Percentiles rank a stretch among this genome's conserved stretches.
These are phyloP conservation scores for Tragelaphus buxtoni DNA, from an alignment of 2,113 vertebrate genomes.

Conservation along the genomic window DNA sequence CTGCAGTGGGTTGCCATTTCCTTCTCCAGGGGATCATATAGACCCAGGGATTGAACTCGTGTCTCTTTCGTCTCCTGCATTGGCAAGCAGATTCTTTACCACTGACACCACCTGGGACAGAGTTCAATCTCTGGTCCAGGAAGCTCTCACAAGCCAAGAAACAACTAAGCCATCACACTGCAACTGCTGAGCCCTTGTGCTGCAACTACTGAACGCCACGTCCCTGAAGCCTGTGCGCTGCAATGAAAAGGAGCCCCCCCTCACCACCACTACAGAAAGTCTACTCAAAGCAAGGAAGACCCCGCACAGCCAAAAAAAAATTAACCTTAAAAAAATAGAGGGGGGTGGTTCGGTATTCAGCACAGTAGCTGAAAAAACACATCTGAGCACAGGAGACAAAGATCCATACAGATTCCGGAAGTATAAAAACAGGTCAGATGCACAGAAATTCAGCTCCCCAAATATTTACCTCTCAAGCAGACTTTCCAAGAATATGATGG, in stretches of 20 bases:
- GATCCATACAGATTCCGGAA: neutral
- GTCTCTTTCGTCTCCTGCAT: neutral
- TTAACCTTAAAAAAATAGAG: neutral
- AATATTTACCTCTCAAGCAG: neutral
- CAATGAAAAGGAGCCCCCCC: neutral
- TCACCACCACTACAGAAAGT: neutral
- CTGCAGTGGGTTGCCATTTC: neutral
- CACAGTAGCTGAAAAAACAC: neutral
- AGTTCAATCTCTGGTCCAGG: neutral
- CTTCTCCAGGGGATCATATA: neutral
- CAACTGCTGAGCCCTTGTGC: fast-evolving
- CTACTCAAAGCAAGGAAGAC: neutral
- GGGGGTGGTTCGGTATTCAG: neutral
- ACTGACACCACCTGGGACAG: neutral
- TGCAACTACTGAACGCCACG: neutral
- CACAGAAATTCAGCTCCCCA: neutral
- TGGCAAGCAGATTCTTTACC: neutral
- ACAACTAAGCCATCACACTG: neutral
- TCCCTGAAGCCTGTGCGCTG: neutral
- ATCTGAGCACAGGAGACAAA: neutral
- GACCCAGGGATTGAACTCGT: neutral
- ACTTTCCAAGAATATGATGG: neutral
- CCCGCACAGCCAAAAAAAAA: neutral
- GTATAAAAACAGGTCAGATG: neutral
- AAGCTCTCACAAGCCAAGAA: neutral